Base-by-base conservation (phyloP, 2,113 vertebrate species). In the Pseudorectes ferrugineus region DNA sequence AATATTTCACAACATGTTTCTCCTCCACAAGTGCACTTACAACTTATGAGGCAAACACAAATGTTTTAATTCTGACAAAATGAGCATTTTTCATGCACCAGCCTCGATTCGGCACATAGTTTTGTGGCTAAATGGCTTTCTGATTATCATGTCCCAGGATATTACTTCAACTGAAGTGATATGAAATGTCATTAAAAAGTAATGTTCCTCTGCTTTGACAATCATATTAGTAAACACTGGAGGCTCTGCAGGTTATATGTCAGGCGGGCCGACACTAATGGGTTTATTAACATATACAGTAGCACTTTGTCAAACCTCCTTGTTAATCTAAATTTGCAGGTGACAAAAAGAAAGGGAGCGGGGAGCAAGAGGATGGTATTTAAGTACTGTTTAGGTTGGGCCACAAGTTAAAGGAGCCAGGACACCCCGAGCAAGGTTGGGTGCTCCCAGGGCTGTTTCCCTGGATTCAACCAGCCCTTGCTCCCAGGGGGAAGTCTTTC, bases 211-310 rank as follows among this genome's bases (percentile, higher is more conserved):
- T 92, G 85, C 91, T 95, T 93, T 96, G 96, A 97, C 95, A 95
- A 93, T 96, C 96, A 77, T 96, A 96, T 98, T 98, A 97, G 97
- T 96, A 97, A 98, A 97, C 94, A 96, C 36, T 61, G 93, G 88
- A 70, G 88, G 76, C 75, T 95, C 79, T 68, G 28, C 93, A 96
- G 96, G 95, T 96, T 96, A 72, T 95, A 91, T 75, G 38, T 89
- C 87, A 96, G 90, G 93, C 70, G 3, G 86, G 86, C 89, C 77
- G 82, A 95, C 72, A 59, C 85, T 97, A 98, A 97, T 97, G 96
- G 98, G 85, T 97, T 97, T 97, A 97, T 97, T 97, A 96, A 95
- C 95, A 96, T 90, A 93, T 19, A 82, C 78, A 93, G 81, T 4
- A 78, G 88, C 96, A 79, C 93, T 96, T 88, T 86, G 85, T 96